A percentile compares a stretch with the other conserved stretches of the same genome.
These are phyloP conservation scores for Acrossocheilus wenchowensis DNA, from an alignment of 2,797 vertebrate genomes.

Conservation along the genomic window DNA sequence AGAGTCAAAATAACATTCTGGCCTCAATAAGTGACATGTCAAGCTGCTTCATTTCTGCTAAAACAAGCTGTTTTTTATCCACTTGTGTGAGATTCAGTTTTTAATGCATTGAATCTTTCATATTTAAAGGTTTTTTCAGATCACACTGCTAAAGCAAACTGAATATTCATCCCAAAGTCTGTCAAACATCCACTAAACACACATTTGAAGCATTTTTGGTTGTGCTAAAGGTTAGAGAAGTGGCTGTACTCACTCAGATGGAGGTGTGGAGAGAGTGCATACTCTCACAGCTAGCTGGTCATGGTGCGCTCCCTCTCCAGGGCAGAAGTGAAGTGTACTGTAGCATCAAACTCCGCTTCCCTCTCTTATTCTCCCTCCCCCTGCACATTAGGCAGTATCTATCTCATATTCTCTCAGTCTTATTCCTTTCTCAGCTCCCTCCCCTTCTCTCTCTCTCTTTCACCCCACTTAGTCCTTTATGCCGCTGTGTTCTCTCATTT, in stretches of 20 bases:
- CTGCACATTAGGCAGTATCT: slow-evolving; percentile 49
- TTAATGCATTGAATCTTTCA: slow-evolving; percentile 45
- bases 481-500: slow-evolving; percentile 55
- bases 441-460: slow-evolving; percentile 19
- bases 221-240: slow-evolving; percentile 50
- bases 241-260: slow-evolving; percentile 79
- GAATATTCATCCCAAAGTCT: not conserved
- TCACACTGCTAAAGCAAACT: not conserved
- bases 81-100: slow-evolving; percentile 16
- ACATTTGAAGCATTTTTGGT: not conserved
- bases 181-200: not conserved
- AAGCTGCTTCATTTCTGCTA: not conserved
- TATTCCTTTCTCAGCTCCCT: slow-evolving; percentile 52
- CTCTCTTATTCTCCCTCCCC: slow-evolving; percentile 54
- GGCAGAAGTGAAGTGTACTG: slow-evolving; percentile 80
- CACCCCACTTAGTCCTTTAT: slow-evolving; percentile 41
- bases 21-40: slow-evolving; percentile 7
- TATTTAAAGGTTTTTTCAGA: not conserved
- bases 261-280: slow-evolving; percentile 75
- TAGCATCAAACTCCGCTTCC: slow-evolving; percentile 64
- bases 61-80: not conserved
- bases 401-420: slow-evolving; percentile 65
- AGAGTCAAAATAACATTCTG: not conserved
- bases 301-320: slow-evolving; percentile 77
- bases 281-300: slow-evolving; percentile 75